Base-by-base conservation (phyloP, 2,797 vertebrate genomes). In the Oryzias sinensis region DNA sequence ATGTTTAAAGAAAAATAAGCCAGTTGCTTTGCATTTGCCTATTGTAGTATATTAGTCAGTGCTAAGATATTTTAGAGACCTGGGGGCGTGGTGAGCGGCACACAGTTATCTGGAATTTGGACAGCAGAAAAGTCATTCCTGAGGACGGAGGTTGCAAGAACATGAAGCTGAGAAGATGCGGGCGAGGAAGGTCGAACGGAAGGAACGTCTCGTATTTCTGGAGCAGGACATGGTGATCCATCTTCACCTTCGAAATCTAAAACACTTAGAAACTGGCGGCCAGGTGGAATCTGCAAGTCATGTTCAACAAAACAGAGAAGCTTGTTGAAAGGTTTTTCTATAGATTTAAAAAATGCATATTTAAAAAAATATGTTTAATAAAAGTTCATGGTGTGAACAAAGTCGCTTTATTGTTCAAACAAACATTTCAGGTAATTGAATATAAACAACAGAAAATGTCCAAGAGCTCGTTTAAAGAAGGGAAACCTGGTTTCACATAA, bases 241-340 rank as follows among this genome's bases (percentile, higher is more conserved):
- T 88, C 80, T 18, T 80, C 79, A 16, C 84, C 91, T 72, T 95
- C 93, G 59, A 95, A 88, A 77, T 96, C 96, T 51, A 80, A 74
- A 54, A 95, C 93, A 67, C 85, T 90, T 68, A 96, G 74, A 56
- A 93, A 95, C 44, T 85, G 81, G n/a, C 11, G 87, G 24, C 88
- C 78, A 45, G 47, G 43, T 74, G 86, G 59, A 66, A 77, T 52
- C 88, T 90, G 60, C 70, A 43, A 50, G 14, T 54, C 2, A 78
- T 33, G 45, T 6, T 45, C 1, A 43, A 5, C 8, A 9, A 66
- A 24, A 44, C 2, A 56, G 13, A 6, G 50, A 22, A 27, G 20
- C 20, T 22, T 22, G 20, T 22, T 22, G 20, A 16, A 5, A 14
- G 42, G 56, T 54, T 29, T 2, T 9, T 41, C n/a, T 22, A 4